phyloP scores from a whole-genome alignment of 1,140 invertebrate genomes.

The Camponotus vicinus region DNA sequence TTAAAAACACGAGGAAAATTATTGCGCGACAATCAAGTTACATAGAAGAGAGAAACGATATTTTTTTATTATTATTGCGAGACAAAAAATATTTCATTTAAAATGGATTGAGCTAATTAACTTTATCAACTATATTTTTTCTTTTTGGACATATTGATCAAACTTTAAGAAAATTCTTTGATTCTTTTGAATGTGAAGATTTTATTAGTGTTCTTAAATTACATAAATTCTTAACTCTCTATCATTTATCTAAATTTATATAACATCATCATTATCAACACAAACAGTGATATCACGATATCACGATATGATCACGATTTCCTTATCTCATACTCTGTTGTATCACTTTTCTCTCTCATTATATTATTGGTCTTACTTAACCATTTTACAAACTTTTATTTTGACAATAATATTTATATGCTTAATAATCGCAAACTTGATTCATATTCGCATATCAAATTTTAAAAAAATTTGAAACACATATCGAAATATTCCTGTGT shows the following conservation, averaged over 20 bases:
- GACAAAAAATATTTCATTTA: neutral
- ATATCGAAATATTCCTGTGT: neutral
- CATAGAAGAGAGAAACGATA: neutral
- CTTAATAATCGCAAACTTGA: neutral
- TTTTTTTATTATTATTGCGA: neutral
- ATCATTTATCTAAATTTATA: neutral
- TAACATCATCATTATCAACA: neutral
- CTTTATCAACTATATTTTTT: neutral
- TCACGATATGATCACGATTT: neutral
- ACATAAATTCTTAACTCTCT: neutral
- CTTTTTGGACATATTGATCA: neutral
- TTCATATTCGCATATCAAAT: neutral
- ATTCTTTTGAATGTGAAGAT: neutral
- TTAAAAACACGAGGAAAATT: neutral
- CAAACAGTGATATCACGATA: neutral
- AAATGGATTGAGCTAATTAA: slow-evolving; percentile 5
- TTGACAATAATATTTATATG: neutral
- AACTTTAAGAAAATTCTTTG: neutral
- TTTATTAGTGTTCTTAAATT: neutral
- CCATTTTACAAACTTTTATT: neutral
- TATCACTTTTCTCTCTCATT: neutral
- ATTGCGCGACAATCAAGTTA: neutral
- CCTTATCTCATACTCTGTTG: neutral
- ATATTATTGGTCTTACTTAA: neutral
- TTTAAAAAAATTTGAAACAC: neutral